Evolutionary conservation across 1,140 invertebrate species (phyloP).

Genomic region (Halyomorpha halys): DNA sequence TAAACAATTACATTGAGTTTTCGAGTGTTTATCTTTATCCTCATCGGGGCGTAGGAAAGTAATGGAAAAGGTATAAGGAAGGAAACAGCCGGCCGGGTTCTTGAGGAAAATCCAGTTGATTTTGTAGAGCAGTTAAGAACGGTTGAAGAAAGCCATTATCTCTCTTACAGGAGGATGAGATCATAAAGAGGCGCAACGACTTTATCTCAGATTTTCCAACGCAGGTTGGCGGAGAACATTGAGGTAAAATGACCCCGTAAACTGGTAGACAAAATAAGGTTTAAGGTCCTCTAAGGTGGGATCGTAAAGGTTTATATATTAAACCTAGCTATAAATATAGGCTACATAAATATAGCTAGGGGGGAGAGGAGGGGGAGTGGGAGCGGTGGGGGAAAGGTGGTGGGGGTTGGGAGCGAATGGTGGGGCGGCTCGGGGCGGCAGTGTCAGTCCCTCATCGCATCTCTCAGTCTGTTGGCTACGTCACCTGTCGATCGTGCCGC

Average conservation of each 20-base stretch:
- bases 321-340: conserved; percentile 9
- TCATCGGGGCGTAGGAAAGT: too few species aligned
- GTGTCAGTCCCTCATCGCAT: background rate
- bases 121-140: too few species aligned
- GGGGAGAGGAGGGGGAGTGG: background rate
- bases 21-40: too few species aligned
- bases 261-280: too few species aligned
- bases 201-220: conserved; percentile 2
- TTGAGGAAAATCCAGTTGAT: too few species aligned
- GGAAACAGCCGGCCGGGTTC: too few species aligned
- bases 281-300: background rate
- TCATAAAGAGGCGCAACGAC: background rate
- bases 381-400: background rate
- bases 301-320: conserved; percentile 8
- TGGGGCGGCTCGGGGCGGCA: background rate
- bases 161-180: background rate
- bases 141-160: too few species aligned
- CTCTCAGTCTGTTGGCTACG: background rate
- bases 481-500: background rate
- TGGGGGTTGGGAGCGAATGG: background rate
- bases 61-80: too few species aligned
- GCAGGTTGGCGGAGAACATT: too few species aligned
- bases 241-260: too few species aligned
- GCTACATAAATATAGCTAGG: conserved; percentile 1
- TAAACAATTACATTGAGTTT: too few species aligned